These are phyloP conservation scores for Passer domesticus DNA, from an alignment of 2,113 vertebrate species.

Conservation along the genomic window DNA sequence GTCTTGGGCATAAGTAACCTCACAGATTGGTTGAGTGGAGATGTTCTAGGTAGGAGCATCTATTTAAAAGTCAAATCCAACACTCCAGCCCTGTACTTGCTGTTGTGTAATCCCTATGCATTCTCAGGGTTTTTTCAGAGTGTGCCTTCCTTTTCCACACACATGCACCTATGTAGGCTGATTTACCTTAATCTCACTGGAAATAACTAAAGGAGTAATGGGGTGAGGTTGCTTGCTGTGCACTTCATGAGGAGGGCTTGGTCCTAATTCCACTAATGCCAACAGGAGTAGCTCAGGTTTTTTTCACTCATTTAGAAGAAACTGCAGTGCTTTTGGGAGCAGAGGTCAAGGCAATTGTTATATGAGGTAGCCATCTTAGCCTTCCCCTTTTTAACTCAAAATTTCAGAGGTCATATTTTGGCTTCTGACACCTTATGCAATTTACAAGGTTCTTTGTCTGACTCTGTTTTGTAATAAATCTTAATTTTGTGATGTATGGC, in stretches of 20 bases:
- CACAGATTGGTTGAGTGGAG: neutral
- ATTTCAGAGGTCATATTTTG: neutral
- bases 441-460: neutral
- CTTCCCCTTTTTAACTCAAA: neutral
- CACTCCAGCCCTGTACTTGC: neutral
- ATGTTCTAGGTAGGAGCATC: neutral
- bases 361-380: neutral
- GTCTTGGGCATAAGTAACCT: neutral
- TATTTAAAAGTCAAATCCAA: neutral
- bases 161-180: neutral
- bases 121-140: neutral
- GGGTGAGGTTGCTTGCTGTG: neutral
- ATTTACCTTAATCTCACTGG: neutral
- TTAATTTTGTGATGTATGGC: neutral
- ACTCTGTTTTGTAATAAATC: neutral
- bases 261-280: neutral
- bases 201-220: neutral
- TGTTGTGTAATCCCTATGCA: neutral
- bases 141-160: neutral
- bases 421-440: rapidly evolving
- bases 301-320: neutral
- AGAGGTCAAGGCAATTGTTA: neutral
- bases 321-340: neutral
- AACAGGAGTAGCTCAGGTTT: neutral
- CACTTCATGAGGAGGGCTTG: neutral